Base-by-base conservation (phyloP, 2,888 invertebrate genomes). In the Timandra comae region DNA sequence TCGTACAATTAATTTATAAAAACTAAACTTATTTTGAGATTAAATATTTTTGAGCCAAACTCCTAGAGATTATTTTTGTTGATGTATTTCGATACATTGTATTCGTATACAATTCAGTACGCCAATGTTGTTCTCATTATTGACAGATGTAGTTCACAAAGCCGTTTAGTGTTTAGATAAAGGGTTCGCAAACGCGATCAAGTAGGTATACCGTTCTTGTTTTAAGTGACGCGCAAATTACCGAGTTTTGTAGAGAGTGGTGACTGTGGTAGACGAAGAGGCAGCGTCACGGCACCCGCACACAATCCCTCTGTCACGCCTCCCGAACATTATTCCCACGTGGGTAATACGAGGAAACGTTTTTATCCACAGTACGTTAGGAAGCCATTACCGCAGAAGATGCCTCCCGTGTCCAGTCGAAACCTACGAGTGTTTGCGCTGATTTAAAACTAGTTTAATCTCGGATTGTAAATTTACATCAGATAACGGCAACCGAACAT, bases 381-480 rank as follows among this genome's bases (percentile, higher is more conserved):
- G 63, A 64, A 69, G 65, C 72, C 63, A 73, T 78, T 72, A 71
- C 46, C 67, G 67, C 62, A 54, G 63, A 63, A 63, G 63, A 63
- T 60, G 57, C 62, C 57, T 56, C 55, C 45, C 45, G 46, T 52
- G 46, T 24, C 24, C 11, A 8, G 3, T 24, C 10, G 24, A 50
- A 53, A 56, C 56, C 65, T 57, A 56, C 60, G 49, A 62, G 24
- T 65, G 58, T 60, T 53, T 40, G 49, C 51, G 49, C 52, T 60
- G 62, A 60, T 65, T 56, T 55, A 50, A 48, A 49, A 52, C 55
- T 49, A 50, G 53, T 49, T 52, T 73, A 70, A 78, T 75, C 72
- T 74, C 42, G 53, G 52, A 62, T 62, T 67, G 72, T 79, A 76
- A 80, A 79, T 80, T 75, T 62, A 62, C 68, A 64, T 64, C 57